A percentile compares a stretch with the other conserved stretches of the same genome.
Conservation (phyloP, 2,113 vertebrate species). For the pig (Sus scrofa) region DNA sequence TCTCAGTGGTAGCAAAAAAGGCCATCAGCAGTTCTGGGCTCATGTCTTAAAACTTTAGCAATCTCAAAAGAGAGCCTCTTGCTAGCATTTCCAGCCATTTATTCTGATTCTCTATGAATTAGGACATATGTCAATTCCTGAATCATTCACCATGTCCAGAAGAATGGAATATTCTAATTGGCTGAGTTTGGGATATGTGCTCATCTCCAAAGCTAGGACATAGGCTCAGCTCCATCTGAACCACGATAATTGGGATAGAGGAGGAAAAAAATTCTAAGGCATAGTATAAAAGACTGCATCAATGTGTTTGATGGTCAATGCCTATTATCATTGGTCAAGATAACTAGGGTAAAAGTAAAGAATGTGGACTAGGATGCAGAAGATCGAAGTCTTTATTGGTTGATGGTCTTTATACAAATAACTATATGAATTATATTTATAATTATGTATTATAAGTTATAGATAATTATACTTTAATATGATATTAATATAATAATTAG, state of each 20-base stretch:
- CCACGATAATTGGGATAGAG: background rate
- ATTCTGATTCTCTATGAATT: background rate
- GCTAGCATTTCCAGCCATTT: background rate
- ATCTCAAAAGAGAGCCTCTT: background rate
- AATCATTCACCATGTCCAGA: slow-evolving; percentile 25
- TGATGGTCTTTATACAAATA: no score
- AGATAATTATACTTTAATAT: no score
- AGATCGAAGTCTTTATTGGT: no score
- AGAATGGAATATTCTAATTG: slow-evolving; percentile 10
- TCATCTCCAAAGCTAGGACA: background rate
- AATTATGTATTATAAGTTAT: no score
- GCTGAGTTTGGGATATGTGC: background rate
- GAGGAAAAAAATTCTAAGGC: background rate
- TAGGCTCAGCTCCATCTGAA: background rate
- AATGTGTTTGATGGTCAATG: background rate
- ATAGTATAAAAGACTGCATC: background rate
- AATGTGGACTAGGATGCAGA: no score
- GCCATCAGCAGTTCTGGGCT: background rate
- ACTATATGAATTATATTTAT: no score
- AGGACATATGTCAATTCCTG: background rate
- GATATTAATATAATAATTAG: no score
- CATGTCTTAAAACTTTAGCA: slow-evolving; percentile 2
- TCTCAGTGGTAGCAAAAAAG: background rate
- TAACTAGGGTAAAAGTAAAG: background rate
- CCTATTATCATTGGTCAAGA: background rate